Base-by-base conservation (phyloP, 1,140 invertebrate species). In the Drosophila malerkotliana region DNA sequence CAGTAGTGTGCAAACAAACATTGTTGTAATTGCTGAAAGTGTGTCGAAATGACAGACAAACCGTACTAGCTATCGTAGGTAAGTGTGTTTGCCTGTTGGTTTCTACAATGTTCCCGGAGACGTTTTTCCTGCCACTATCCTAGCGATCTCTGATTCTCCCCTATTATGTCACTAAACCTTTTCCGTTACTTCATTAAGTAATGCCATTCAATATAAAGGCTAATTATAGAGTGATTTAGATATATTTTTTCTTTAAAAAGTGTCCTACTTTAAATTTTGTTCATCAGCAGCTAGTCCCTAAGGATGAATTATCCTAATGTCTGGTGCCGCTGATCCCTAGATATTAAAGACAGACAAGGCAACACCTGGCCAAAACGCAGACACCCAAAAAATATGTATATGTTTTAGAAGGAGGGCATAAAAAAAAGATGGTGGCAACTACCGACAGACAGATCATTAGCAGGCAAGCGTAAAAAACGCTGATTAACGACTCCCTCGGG, bases 401-500 rank as follows among this genome's bases (percentile, higher is more conserved):
- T 44, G 41, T 18, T 9, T 37, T 37, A 37, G 34, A 1, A 37
- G 10, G 12, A 12, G 3, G 12, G 10, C 5, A 44, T 44, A 44
- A 44, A 44, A 18, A 44, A 44, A 44, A 41, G 14, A 41, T 41
- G 14, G 48, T 60, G 45, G 52, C 45, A 63, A 9, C 37, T 39
- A 51, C 52, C 32, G 59, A 62, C 69, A 85, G 79, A 87, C 82
- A 83, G 41, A 87, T 87, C 83, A 87, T 87, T 87, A 87, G 83
- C 67, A 79, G 72, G 75, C 67, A 88, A 88, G 79, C 83, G 85
- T 88, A 88, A 88, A 87, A 71, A 87, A 88, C 72, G 83, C 79
- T 87, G 83, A 87, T 87, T 87, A 88, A 87, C 83, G 83, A 87
- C 75, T 88, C 83, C 84, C 77, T 47, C 30, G 83, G 67, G 82